Conservation (phyloP, 2,113 vertebrate genomes). For the Spheniscus mendiculus region DNA sequence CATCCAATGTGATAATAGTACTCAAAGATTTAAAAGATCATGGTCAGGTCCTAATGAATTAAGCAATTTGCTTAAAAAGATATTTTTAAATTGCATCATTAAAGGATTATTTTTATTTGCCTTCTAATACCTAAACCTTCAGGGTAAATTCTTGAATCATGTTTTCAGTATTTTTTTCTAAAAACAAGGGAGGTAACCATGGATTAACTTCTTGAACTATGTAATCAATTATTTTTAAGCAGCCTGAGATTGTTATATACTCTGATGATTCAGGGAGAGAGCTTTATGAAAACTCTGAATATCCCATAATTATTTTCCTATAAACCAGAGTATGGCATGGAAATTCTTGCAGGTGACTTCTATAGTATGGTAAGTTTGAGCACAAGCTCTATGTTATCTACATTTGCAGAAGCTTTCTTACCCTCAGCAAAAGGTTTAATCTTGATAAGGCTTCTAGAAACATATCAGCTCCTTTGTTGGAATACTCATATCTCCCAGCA, state of each 20-base stretch:
- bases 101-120: background rate
- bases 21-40: background rate
- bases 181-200: background rate
- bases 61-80: background rate
- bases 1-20: background rate
- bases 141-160: background rate
- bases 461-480: conserved; percentile 97
- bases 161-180: background rate
- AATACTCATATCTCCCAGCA: conserved; percentile 95
- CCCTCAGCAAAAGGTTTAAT: conserved; percentile 93
- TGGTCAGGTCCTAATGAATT: background rate
- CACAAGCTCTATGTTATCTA: background rate
- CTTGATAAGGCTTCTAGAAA: conserved; percentile 94
- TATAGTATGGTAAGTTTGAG: background rate
- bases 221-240: background rate
- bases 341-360: background rate
- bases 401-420: conserved; percentile 61
- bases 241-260: background rate
- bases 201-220: background rate
- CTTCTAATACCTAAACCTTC: background rate
- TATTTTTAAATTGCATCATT: background rate
- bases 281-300: background rate
- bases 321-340: background rate
- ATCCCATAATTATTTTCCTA: background rate
- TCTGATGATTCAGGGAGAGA: background rate